phyloP scores from a whole-genome alignment of 2,888 invertebrate genomes.

The Dermolepida albohirtum region DNA sequence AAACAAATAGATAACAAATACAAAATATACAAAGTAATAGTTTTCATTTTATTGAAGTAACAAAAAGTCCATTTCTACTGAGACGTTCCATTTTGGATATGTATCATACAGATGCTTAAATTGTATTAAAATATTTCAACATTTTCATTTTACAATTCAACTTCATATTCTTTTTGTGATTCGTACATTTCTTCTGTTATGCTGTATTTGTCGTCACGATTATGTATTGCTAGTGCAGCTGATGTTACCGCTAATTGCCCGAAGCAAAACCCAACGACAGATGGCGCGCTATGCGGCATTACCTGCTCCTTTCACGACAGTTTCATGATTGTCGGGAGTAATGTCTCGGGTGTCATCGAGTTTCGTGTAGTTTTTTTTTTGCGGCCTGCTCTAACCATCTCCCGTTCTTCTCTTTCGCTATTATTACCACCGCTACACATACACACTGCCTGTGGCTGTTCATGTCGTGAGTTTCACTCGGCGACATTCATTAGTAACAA shows the following conservation, averaged over 20 bases:
- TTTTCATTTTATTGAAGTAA: too few relatives aligned
- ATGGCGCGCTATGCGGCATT: conserved; percentile 40
- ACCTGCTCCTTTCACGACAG: conserved; percentile 45
- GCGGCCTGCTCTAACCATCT: not conserved
- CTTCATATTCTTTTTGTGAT: too few relatives aligned
- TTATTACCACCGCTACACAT: conserved; percentile 19
- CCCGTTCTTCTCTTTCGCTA: conserved; percentile 10
- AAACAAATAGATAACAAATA: too few relatives aligned
- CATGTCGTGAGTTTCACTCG: conserved; percentile 26
- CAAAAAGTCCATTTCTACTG: too few relatives aligned
- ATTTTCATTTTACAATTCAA: too few relatives aligned
- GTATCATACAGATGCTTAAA: too few relatives aligned
- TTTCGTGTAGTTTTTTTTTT: conserved; percentile 26
- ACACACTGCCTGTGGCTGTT: conserved; percentile 18
- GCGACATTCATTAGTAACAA: conserved; percentile 47
- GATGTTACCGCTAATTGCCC: conserved; percentile 46
- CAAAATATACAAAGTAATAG: too few relatives aligned
- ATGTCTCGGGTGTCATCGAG: conserved; percentile 38
- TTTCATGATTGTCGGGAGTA: conserved; percentile 42
- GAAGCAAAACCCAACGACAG: conserved; percentile 41
- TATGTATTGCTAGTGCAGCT: conserved; percentile 28
- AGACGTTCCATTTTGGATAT: too few relatives aligned
- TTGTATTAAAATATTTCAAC: too few relatives aligned
- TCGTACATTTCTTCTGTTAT: too few relatives aligned
- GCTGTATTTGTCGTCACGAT: conserved; percentile 10